These are phyloP conservation scores for Epinephelus malabaricus DNA, from an alignment of 2,797 vertebrate species.

Conservation along the genomic window DNA sequence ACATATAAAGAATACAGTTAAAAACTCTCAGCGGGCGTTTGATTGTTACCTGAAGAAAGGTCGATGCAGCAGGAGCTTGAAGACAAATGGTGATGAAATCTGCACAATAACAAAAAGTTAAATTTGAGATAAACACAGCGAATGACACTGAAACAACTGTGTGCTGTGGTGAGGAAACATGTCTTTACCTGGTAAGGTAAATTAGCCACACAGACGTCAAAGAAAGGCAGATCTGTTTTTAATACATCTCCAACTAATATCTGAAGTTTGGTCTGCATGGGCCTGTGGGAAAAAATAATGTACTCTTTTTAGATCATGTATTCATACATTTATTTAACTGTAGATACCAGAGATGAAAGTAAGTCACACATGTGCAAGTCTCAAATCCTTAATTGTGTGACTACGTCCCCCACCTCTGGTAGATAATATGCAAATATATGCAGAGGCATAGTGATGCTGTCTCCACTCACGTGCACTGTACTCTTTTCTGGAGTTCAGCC, in stretches of 20 bases:
- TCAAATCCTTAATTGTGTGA: too few species aligned
- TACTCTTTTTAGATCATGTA: neutral
- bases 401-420: too few species aligned
- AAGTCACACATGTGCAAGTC: too few species aligned
- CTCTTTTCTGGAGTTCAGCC: conserved; percentile 98
- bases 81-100: conserved; percentile 99
- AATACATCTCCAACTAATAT: conserved; percentile 95
- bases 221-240: conserved; percentile 96
- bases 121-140: neutral
- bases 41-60: conserved; percentile 95
- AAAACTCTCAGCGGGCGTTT: neutral
- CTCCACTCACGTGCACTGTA: conserved; percentile 95
- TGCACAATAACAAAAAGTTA: conserved; percentile 68
- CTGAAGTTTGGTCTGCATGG: conserved; percentile 94
- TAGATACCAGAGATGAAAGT: accelerated
- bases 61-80: conserved; percentile 96
- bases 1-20: neutral
- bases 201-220: conserved; percentile 97
- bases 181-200: conserved; percentile 94
- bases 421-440: neutral
- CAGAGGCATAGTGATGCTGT: neutral
- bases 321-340: neutral
- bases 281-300: conserved; percentile 79
- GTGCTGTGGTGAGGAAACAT: neutral
- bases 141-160: neutral